These are phyloP conservation scores for Colletes gigas DNA, from an alignment of 1,140 invertebrate genomes.

Conservation along the genomic window DNA sequence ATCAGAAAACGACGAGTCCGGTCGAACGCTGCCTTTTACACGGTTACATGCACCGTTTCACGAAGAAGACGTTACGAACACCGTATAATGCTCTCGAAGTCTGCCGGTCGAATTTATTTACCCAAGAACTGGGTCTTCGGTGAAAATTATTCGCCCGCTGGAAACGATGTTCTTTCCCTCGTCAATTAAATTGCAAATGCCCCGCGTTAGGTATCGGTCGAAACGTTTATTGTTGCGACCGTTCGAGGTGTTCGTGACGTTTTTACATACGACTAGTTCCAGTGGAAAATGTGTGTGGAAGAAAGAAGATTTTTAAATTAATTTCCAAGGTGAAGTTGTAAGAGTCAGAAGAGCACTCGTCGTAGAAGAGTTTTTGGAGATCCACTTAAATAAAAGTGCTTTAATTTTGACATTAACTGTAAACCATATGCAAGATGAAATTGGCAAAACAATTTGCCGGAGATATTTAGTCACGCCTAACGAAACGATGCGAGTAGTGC, in stretches of 20 bases:
- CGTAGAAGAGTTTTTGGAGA: too few relatives aligned
- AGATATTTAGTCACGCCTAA: not conserved
- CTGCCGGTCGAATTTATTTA: not conserved
- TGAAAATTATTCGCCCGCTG: not conserved
- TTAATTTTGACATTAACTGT: too few relatives aligned
- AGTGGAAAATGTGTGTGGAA: too few relatives aligned
- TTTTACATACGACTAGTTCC: too few relatives aligned
- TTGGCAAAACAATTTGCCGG: not conserved
- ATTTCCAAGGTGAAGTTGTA: too few relatives aligned
- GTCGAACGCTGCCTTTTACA: conserved; percentile 26
- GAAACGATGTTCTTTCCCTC: not conserved
- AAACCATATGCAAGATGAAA: too few relatives aligned
- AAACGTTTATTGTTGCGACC: not conserved
- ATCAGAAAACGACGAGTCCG: conserved; percentile 50
- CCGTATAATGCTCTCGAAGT: not conserved
- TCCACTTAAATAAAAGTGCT: too few relatives aligned
- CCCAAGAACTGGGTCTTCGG: too few relatives aligned
- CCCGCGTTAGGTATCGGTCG: not conserved
- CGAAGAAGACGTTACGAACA: not conserved
- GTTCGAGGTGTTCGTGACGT: not conserved
- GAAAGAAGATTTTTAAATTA: too few relatives aligned
- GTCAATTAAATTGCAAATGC: not conserved
- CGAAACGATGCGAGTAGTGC: not conserved
- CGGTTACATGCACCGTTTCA: conserved; percentile 20
- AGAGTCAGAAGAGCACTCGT: too few relatives aligned